Evolutionary conservation across 2,888 invertebrate genomes (phyloP), one percentile per base, ranked within the genome.

Genomic region (Microctonus aethiopoides): DNA sequence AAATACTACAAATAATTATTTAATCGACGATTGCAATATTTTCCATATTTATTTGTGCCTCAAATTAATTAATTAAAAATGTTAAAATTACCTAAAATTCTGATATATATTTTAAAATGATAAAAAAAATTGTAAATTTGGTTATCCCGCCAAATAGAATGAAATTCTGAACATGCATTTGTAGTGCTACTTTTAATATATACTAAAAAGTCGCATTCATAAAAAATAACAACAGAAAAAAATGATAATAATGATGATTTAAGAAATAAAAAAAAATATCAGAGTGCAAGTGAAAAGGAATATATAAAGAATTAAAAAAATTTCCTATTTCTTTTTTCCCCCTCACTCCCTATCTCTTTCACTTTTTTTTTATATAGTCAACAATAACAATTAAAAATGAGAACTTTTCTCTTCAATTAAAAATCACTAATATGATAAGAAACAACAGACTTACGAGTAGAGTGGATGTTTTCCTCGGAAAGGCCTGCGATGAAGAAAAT

Each of bases 391-490:
- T 68, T 51, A 67, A 20, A 74, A 74, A 71, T 68, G 0, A 11
- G 10, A 29, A 16, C 20, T 51, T 16, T 51, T 32, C 51, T 54
- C n/a, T 54, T 26, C n/a, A 63, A 51, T 6, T 3, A 5, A 32
- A 26, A 51, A 32, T 61, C 59, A 59, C 34, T 63, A 70, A 66
- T 72, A 65, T 72, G 22, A 57, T 59, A 75, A 72, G 70, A 73
- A 69, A 71, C 72, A 68, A 68, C 87, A 89, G 71, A 91, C 91
- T 91, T 89, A 91, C 91, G 90, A 87, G 89, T 89, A 85, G 89
- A 90, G 76, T 89, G 89, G 84, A 90, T 89, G 87, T 88, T 90
- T 87, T 91, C 91, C 86, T 90, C 90, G 80, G 90, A 90, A 78
- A 89, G 88, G 89, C 91, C 91, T 91, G 86, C 80, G 80, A 80